phyloP scores from a whole-genome alignment of 1,140 invertebrate species.

The Drosophila nasuta region DNA sequence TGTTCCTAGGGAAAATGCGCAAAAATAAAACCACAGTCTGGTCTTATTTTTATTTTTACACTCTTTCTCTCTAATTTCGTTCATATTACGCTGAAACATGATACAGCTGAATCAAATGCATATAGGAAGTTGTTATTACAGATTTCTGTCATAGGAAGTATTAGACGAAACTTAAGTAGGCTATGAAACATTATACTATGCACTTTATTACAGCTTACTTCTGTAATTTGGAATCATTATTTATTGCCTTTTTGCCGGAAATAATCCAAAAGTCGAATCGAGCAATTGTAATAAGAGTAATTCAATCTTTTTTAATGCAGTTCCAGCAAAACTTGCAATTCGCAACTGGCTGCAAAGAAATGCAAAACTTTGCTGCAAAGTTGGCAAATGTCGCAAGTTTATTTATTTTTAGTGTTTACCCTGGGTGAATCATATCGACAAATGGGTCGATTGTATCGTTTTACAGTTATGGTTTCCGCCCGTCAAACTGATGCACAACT shows the following conservation, averaged over 20 bases:
- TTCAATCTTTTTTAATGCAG: too few relatives aligned
- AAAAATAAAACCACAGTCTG: too few relatives aligned
- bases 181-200: too few relatives aligned
- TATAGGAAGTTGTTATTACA: neutral
- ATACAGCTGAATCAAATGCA: neutral
- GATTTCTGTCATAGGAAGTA: neutral
- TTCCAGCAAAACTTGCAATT: slow-evolving; percentile 7
- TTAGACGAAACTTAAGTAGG: too few relatives aligned
- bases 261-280: neutral
- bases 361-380: neutral
- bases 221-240: too few relatives aligned
- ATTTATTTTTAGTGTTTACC: slow-evolving; percentile 1
- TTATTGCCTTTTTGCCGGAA: too few relatives aligned
- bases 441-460: slow-evolving; percentile 1
- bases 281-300: too few relatives aligned
- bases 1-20: too few relatives aligned
- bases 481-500: slow-evolving; percentile 13
- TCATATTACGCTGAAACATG: neutral
- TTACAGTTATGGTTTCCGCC: slow-evolving; percentile 21
- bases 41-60: too few relatives aligned
- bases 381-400: slow-evolving; percentile 5
- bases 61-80: too few relatives aligned
- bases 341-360: neutral
- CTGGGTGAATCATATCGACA: slow-evolving; percentile 1
- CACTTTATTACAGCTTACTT: too few relatives aligned